A percentile compares a stretch with the other conserved stretches of the same genome.
Evolutionary conservation across 2,888 invertebrate species (phyloP).

Genomic region (Epistrophe grossulariae): DNA sequence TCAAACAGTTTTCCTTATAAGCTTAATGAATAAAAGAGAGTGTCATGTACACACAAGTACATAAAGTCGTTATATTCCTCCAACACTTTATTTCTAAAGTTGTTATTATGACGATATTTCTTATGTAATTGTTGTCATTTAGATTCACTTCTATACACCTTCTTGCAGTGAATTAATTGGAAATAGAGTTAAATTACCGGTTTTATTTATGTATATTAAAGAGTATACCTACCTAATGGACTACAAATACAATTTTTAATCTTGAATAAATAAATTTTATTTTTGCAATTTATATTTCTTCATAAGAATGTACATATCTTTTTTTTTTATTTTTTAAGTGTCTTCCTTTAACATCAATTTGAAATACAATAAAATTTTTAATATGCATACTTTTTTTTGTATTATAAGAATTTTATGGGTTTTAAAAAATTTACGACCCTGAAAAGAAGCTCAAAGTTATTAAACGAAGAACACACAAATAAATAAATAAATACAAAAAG

Average conservation of each 20-base stretch:
- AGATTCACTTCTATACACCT: constrained; percentile 46
- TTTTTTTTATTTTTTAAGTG: neutral
- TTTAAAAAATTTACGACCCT: constrained; percentile 26
- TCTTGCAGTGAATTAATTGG: constrained; percentile 54
- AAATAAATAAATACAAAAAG: constrained; percentile 1
- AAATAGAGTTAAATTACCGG: constrained; percentile 49
- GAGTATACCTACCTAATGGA: neutral
- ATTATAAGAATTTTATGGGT: constrained; percentile 11
- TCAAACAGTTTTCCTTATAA: constrained; percentile 6
- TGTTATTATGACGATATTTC: constrained; percentile 8
- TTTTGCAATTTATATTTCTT: constrained; percentile 23
- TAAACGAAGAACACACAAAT: neutral
- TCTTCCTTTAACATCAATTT: neutral
- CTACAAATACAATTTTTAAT: constrained; percentile 32
- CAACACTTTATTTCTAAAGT: constrained; percentile 50
- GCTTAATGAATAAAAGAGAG: neutral
- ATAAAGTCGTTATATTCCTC: constrained; percentile 58
- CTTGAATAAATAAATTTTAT: constrained; percentile 31
- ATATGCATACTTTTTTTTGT: neutral
- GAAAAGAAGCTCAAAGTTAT: constrained; percentile 15
- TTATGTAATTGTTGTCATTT: constrained; percentile 18
- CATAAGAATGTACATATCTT: neutral
- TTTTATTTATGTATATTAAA: constrained; percentile 24
- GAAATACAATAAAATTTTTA: constrained; percentile 12
- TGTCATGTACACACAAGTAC: neutral